Percentiles rank a stretch among this genome's conserved stretches.
These are phyloP conservation scores for Dendrolimus punctatus DNA, from an alignment of 1,140 invertebrate species.

Conservation along the genomic window DNA sequence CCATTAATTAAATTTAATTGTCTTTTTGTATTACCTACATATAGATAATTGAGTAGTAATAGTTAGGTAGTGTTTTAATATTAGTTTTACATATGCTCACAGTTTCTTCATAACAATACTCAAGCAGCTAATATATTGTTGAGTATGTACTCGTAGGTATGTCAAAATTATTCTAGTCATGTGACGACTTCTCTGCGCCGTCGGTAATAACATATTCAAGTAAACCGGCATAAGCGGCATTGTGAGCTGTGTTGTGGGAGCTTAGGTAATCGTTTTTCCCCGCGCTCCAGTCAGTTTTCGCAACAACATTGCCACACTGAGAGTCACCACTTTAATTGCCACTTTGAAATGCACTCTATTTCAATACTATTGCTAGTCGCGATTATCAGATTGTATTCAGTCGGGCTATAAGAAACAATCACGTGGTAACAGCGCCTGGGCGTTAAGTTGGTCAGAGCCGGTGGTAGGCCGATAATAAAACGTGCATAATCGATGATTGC, in stretches of 20 bases:
- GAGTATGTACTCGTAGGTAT: too few species aligned
- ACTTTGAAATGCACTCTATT: conserved; percentile 26
- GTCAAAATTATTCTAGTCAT: too few species aligned
- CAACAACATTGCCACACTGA: conserved; percentile 46
- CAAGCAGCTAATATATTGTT: too few species aligned
- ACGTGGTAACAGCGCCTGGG: conserved; percentile 16
- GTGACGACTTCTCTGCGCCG: too few species aligned
- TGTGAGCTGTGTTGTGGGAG: conserved; percentile 26
- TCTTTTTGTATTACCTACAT: too few species aligned
- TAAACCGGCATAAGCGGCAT: conserved; percentile 11
- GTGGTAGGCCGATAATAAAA: conserved; percentile 13
- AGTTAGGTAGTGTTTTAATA: too few species aligned
- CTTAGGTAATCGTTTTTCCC: conserved; percentile 50
- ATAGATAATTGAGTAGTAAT: too few species aligned
- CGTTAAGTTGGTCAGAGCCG: conserved; percentile 12
- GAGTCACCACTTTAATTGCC: conserved; percentile 34
- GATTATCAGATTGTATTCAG: conserved; percentile 20
- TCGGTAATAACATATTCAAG: not conserved
- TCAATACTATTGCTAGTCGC: conserved; percentile 24
- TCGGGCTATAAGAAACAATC: conserved; percentile 19
- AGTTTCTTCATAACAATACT: too few species aligned
- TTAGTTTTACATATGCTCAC: too few species aligned
- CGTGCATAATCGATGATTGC: conserved; percentile 27
- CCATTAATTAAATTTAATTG: too few species aligned
- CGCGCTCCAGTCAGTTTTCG: conserved; percentile 37